phyloP scores from a whole-genome alignment of 1,140 invertebrate species.

The Macrobrachium nipponense region DNA sequence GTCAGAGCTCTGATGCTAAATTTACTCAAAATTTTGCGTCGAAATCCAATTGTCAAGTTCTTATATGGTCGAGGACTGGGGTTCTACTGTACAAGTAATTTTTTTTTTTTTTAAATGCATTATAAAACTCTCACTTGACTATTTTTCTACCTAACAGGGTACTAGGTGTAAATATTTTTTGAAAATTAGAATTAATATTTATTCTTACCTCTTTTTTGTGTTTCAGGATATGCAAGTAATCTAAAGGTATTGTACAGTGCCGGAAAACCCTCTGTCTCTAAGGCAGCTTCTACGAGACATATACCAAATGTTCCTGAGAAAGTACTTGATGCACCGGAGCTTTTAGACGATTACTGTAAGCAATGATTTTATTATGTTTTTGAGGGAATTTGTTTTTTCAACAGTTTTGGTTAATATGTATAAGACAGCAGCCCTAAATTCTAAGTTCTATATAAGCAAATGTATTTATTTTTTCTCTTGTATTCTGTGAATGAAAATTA shows the following conservation, averaged over 20 bases:
- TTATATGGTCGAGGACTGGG: too few relatives aligned
- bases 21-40: too few relatives aligned
- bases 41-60: too few relatives aligned
- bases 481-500: not conserved
- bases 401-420: not conserved
- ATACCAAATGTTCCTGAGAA: constrained; percentile 93
- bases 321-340: constrained; percentile 96
- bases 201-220: not conserved
- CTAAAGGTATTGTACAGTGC: constrained; percentile 90
- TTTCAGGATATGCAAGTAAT: constrained; percentile 84
- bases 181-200: too few relatives aligned
- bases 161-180: too few relatives aligned
- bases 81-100: too few relatives aligned
- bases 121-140: too few relatives aligned
- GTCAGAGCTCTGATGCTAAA: too few relatives aligned
- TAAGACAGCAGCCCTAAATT: not conserved
- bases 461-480: too few relatives aligned
- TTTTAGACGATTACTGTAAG: constrained; percentile 91
- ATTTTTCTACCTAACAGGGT: too few relatives aligned
- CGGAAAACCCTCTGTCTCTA: constrained; percentile 82
- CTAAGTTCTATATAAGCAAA: too few relatives aligned
- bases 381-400: not conserved
- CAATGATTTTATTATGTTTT: not conserved
- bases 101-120: too few relatives aligned
- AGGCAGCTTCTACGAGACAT: constrained; percentile 74